Conservation (phyloP, 2,888 invertebrate species). For the Pyrocoelia pectoralis region DNA sequence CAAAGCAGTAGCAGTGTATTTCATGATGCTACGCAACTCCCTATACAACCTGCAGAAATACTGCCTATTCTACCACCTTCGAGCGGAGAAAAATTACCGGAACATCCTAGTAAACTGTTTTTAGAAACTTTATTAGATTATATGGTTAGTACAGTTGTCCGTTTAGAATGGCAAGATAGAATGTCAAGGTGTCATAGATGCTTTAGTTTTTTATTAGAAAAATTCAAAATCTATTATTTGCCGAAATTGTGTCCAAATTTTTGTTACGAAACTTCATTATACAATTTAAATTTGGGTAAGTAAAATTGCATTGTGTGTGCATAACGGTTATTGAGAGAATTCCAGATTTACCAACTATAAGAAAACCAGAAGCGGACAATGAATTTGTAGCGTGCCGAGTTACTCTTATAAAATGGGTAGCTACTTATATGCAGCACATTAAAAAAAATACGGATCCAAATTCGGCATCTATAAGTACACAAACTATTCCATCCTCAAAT, state of each 20-base stretch:
- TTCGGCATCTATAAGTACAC: conserved; percentile 47
- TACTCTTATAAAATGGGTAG: conserved; percentile 88
- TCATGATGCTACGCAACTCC: conserved; percentile 76
- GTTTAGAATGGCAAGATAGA: conserved; percentile 90
- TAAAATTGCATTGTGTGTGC: no score
- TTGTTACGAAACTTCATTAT: conserved; percentile 78
- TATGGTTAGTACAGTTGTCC: conserved; percentile 90
- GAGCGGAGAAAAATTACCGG: conserved; percentile 84
- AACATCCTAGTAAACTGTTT: conserved; percentile 73
- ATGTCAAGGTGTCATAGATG: conserved; percentile 80
- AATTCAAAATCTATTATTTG: conserved; percentile 90
- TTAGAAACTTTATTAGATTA: conserved; percentile 88
- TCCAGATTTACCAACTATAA: conserved; percentile 75
- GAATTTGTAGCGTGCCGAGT: conserved; percentile 79
- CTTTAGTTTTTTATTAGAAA: conserved; percentile 90
- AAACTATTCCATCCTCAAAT: conserved; percentile 36
- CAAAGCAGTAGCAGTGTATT: conserved; percentile 62
- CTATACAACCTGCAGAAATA: conserved; percentile 79
- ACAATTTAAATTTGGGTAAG: conserved; percentile 80
- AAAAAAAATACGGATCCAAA: conserved; percentile 65
- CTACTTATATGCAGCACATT: conserved; percentile 81
- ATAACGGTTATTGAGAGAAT: no score
- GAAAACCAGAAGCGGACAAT: conserved; percentile 75
- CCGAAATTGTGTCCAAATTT: conserved; percentile 91
- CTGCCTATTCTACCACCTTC: conserved; percentile 82